Conservation (phyloP, 2,797 vertebrate genomes). For the Mareca penelope region DNA sequence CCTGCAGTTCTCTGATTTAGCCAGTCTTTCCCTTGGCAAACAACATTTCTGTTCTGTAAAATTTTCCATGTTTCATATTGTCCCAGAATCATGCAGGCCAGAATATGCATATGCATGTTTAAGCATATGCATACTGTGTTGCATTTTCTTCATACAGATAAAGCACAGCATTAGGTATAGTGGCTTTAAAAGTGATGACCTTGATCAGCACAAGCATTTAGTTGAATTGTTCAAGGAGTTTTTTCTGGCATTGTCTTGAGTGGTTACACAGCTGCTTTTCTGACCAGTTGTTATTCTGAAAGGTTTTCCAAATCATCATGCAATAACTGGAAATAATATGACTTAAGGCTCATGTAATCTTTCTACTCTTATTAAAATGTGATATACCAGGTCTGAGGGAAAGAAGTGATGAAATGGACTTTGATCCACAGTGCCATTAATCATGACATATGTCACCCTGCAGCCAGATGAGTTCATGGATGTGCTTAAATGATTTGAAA, state of each 20-base stretch:
- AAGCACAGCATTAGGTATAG: neutral
- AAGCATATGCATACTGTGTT: neutral
- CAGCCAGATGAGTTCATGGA: slow-evolving; percentile 9
- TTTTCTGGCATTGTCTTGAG: slow-evolving; percentile 36
- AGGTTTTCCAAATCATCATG: slow-evolving; percentile 6
- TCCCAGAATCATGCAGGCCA: neutral
- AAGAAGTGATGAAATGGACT: slow-evolving; percentile 10
- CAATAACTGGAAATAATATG: neutral
- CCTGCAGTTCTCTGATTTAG: slow-evolving; percentile 2
- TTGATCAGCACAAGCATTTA: slow-evolving; percentile 16
- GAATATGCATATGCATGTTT: slow-evolving; percentile 6
- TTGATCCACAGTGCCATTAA: neutral
- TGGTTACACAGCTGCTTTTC: slow-evolving; percentile 55
- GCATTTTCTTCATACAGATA: neutral
- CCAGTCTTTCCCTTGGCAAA: slow-evolving; percentile 30
- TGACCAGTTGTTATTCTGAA: slow-evolving; percentile 12
- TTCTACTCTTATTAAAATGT: slow-evolving; percentile 26
- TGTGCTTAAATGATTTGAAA: slow-evolving; percentile 19
- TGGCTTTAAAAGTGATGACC: neutral
- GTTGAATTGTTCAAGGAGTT: slow-evolving; percentile 23
- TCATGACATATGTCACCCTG: neutral
- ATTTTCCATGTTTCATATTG: slow-evolving; percentile 49
- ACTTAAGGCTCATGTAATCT: neutral
- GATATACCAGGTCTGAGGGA: neutral
- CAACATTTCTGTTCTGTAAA: slow-evolving; percentile 15